Evolutionary conservation across 1,140 invertebrate species (phyloP), one percentile per base, ranked within the genome.

Genomic region (Littorina saxatilis): DNA sequence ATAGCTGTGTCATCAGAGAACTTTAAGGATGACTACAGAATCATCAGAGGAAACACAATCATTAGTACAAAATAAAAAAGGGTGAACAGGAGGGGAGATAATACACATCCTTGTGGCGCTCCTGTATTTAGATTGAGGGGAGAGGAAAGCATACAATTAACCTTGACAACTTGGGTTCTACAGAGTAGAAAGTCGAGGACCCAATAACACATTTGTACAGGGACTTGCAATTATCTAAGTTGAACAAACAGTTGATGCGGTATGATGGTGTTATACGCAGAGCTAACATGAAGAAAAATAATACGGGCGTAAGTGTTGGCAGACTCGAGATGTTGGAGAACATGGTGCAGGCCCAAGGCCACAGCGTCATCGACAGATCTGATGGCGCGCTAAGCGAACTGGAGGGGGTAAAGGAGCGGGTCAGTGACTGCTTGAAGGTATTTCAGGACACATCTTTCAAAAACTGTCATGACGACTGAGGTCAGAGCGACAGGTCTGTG

Each of bases 181-280:
- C 7, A 4, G 7, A 63, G 58, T 63, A 7, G 58, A 63, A 4
- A 63, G 58, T 63, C 7, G 58, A 63, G 7, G 58, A 63, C 7
- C 58, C 58, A 63, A 4, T 27, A 23, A 23, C 58, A 63, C 23
- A 63, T 63, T 7, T n/a, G 29, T 7, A 9, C 5, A 23, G 5
- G 5, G 23, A 63, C 7, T 7, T 23, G 5, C 5, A 63, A 23
- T 7, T 63, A 23, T n/a, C 23, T n/a, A 23, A 63, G 29, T 32
- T 63, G 7, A 23, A 27, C 23, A 23, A 27, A 63, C 7, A 63
- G 58, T 23, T 63, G 7, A 7, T 9, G 5, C 5, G 58, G 58
- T 7, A 63, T 63, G 58, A 63, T 63, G n/a, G 58, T 63, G 23
- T 63, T 63, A 23, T 11, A 63, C 7, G 58, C 58, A 63, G 58